Evolutionary conservation across 1,140 invertebrate genomes (phyloP), one percentile per base, ranked within the genome.

Genomic region (Theocolax elegans): DNA sequence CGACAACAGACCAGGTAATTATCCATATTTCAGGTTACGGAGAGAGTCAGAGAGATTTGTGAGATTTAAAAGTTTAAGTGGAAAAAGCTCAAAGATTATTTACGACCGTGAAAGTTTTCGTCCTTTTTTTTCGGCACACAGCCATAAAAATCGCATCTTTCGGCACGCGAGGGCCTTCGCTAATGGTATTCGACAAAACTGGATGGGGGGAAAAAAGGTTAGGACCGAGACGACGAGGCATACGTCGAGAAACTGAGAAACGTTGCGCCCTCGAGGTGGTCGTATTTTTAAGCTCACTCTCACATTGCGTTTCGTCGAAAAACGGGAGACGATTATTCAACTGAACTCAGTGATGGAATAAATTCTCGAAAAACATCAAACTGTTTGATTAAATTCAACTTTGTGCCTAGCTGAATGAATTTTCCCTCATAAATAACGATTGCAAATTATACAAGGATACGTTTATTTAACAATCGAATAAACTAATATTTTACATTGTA

Each of bases 101-200:
- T 48, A 31, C 29, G 53, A 48, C 9, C 65, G 40, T 48, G 40
- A 58, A 67, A 67, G 53, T 67, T 66, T 65, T 44, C 13, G 21
- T 25, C 49, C 29, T 35, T 65, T 4, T 49, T 29, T 53, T 53
- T 53, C n/a, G n/a, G n/a, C n/a, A 48, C 35, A 21, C 7, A 19
- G 29, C 63, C 44, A 53, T 65, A 66, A 66, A 66, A 56, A 66
- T 54, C 29, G 10, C 27, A 23, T 51, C 31, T 40, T 35, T 12
- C 15, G 19, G 31, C 21, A 21, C 21, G 48, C 48, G 48, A 38
- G 48, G n/a, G 19, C 46, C 62, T 38, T 21, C 17, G 31, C 60
- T 46, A 17, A 51, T 64, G 48, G 62, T 53, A 53, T 51, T 53
- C 29, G 29, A 46, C 27, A 38, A n/a, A 51, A 12, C 60, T 62